These are phyloP conservation scores for Cromileptes altivelis DNA, from an alignment of 2,113 vertebrate species.

Conservation along the genomic window DNA sequence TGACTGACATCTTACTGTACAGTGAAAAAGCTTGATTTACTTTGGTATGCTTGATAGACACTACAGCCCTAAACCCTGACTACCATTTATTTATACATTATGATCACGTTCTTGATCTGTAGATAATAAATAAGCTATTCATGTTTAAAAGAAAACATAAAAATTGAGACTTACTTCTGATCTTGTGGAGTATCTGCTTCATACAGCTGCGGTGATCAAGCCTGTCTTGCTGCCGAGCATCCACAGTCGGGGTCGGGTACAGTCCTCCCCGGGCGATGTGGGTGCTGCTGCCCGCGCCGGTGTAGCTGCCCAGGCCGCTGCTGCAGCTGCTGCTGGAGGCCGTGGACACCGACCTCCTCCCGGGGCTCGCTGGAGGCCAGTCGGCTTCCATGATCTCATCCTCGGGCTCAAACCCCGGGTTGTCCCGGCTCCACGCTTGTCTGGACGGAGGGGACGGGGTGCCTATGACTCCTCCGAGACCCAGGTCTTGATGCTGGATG, in stretches of 20 bases:
- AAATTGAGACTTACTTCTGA: slow-evolving; percentile 75
- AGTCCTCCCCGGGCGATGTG: slow-evolving; percentile 76
- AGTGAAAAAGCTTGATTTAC: not conserved
- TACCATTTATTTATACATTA: not conserved
- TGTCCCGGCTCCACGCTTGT: slow-evolving; percentile 96
- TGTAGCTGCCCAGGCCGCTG: slow-evolving; percentile 81
- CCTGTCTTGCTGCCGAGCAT: slow-evolving; percentile 77
- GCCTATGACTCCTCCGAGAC: slow-evolving; percentile 80
- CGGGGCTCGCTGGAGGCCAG: slow-evolving; percentile 87
- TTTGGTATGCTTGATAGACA: not conserved
- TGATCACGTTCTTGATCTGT: not conserved
- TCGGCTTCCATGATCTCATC: slow-evolving; percentile 91
- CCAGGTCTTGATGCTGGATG: slow-evolving; percentile 81
- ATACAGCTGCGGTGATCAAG: slow-evolving; percentile 83
- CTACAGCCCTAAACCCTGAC: not conserved
- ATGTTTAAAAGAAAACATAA: too few species aligned
- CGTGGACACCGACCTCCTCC: slow-evolving; percentile 85
- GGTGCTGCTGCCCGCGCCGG: slow-evolving; percentile 70
- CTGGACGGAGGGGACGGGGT: slow-evolving; percentile 90
- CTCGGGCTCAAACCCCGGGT: slow-evolving; percentile 94
- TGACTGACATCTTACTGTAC: not conserved
- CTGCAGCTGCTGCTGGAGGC: slow-evolving; percentile 85
- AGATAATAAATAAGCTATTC: not conserved
- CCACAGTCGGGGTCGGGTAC: slow-evolving; percentile 80
- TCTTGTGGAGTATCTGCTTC: slow-evolving; percentile 83